A percentile compares a stretch with the other conserved stretches of the same genome.
Conservation (phyloP, 35 echinoderm and acorn worm species). For the Heliocidaris tuberculata region DNA sequence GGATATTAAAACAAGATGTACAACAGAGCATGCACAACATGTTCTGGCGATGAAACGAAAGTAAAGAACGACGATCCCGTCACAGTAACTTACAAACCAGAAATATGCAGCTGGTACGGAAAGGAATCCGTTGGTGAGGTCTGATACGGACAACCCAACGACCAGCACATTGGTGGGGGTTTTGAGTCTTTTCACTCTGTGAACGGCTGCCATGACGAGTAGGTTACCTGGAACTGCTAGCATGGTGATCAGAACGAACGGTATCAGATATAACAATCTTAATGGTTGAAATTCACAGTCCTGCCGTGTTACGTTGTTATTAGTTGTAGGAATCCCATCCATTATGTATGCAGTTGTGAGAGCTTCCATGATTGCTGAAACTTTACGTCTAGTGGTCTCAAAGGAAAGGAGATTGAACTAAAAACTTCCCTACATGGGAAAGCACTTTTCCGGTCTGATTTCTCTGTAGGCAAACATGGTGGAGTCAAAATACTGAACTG, state of each 20-base stretch:
- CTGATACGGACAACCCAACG: not conserved
- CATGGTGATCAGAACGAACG: not conserved
- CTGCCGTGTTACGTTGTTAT: not conserved
- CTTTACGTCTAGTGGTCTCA: not conserved
- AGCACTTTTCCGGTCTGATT: too few species aligned
- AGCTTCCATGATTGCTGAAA: not conserved
- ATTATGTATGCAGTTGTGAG: not conserved
- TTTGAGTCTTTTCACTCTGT: not conserved
- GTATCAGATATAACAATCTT: not conserved
- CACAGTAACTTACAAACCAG: conserved; percentile 31
- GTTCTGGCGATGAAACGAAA: conserved; percentile 28
- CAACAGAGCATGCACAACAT: conserved; percentile 23
- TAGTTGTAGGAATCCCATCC: not conserved
- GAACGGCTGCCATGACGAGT: not conserved
- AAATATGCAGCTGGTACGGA: conserved; percentile 28
- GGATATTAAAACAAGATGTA: conserved; percentile 14
- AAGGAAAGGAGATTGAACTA: too few species aligned
- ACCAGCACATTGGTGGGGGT: conserved; percentile 9
- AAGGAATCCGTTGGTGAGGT: not conserved
- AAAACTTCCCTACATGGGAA: too few species aligned
- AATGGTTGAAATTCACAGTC: conserved; percentile 25
- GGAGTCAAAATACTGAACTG: too few species aligned
- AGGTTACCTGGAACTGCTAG: not conserved
- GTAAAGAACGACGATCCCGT: not conserved
- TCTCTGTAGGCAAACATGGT: too few species aligned